These are phyloP conservation scores for Eilema sororculum DNA, from an alignment of 2,888 invertebrate species.

Conservation along the genomic window DNA sequence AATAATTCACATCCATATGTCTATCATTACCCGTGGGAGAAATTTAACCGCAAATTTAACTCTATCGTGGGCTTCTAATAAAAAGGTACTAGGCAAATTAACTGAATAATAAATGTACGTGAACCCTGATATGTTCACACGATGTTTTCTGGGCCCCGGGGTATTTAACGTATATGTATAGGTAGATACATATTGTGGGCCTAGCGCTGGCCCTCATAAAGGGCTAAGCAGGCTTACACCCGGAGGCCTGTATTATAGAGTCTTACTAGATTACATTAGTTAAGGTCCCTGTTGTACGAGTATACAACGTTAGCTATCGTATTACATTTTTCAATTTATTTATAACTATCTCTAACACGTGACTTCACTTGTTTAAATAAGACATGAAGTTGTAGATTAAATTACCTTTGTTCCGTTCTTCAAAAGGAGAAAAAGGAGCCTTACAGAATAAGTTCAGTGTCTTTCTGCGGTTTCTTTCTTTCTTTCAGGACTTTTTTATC, in stretches of 20 bases:
- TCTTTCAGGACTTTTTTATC: no score
- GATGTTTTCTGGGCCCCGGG: conserved; percentile 41
- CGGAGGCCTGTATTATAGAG: conserved; percentile 29
- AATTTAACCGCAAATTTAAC: conserved; percentile 48
- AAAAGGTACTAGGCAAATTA: conserved; percentile 53
- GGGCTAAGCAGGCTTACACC: conserved; percentile 46
- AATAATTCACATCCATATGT: conserved; percentile 48
- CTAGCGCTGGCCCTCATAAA: conserved; percentile 25
- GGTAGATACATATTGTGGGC: conserved; percentile 16
- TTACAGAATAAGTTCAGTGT: no score
- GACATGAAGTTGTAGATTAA: background rate
- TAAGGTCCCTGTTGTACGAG: conserved; percentile 13
- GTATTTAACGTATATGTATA: conserved; percentile 45
- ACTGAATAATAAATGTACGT: conserved; percentile 52
- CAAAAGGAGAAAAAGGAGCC: no score
- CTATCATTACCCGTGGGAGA: conserved; percentile 47
- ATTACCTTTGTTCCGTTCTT: no score
- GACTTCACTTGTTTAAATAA: background rate
- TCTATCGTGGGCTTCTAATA: conserved; percentile 49
- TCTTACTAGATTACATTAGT: conserved; percentile 32
- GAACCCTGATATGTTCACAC: conserved; percentile 51
- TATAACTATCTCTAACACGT: background rate
- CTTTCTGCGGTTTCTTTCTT: no score
- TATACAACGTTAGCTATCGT: background rate
- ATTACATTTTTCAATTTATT: background rate